Percentiles rank a stretch among this genome's conserved stretches.
phyloP scores from a whole-genome alignment of 2,113 vertebrate species.

The Microtus richardsoni region DNA sequence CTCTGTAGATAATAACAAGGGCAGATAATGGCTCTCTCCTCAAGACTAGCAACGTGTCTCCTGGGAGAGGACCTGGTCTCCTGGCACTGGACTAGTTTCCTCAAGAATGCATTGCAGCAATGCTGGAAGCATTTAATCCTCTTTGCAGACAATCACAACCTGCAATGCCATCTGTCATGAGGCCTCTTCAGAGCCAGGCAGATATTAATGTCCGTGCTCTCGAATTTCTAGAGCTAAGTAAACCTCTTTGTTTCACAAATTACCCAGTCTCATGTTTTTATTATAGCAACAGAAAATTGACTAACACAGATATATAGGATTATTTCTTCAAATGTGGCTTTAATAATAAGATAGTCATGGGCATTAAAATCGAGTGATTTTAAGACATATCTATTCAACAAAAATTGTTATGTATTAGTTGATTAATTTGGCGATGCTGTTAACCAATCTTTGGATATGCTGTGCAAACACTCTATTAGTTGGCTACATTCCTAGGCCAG shows the following conservation, averaged over 20 bases:
- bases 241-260: background rate
- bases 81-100: background rate
- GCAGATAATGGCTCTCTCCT: background rate
- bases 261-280: background rate
- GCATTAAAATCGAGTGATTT: background rate
- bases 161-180: background rate
- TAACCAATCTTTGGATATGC: background rate
- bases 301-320: background rate
- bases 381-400: background rate
- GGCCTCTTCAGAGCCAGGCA: background rate
- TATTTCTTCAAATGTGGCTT: constrained; percentile 7
- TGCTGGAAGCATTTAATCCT: background rate
- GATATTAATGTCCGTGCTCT: background rate
- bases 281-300: background rate
- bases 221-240: background rate
- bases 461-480: background rate
- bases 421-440: background rate
- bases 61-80: background rate
- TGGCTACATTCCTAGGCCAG: background rate
- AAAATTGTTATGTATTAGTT: background rate
- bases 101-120: background rate
- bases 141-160: background rate
- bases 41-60: background rate
- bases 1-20: background rate
- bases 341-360: background rate